Evolutionary conservation across 2,888 invertebrate genomes (phyloP).

Genomic region (Caenorhabditis plicata): DNA sequence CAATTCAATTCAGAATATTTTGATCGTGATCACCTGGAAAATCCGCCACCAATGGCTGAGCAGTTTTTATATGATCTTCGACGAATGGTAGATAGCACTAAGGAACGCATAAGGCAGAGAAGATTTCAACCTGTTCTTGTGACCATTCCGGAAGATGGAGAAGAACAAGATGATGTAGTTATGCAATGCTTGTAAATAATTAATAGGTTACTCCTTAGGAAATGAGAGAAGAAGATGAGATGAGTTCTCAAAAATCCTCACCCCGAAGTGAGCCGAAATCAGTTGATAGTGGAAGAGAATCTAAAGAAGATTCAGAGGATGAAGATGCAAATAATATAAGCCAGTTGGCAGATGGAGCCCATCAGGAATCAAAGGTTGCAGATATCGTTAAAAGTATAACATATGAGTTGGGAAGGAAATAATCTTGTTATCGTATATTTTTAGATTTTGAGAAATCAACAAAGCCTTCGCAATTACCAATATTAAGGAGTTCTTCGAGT

Average conservation of each 20-base stretch:
- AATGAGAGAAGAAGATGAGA: conserved; percentile 1
- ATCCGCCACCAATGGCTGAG: conserved; percentile 85
- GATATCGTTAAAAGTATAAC: conserved; percentile 16
- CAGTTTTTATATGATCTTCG: conserved; percentile 80
- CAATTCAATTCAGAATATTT: conserved; percentile 81
- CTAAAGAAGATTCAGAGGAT: conserved; percentile 16
- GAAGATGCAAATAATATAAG: conserved; percentile 12
- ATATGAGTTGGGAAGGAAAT: no score
- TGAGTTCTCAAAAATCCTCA: conserved; percentile 5
- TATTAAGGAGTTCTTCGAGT: conserved; percentile 15
- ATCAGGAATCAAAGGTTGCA: conserved; percentile 7
- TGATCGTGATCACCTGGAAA: conserved; percentile 81
- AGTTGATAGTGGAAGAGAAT: conserved; percentile 38
- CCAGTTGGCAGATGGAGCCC: no score
- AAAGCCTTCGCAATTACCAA: conserved; percentile 30
- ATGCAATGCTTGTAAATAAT: background rate
- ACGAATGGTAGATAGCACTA: conserved; percentile 34
- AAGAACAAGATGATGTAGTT: background rate
- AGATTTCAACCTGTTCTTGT: conserved; percentile 43
- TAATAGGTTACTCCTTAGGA: no score
- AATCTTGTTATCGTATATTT: background rate
- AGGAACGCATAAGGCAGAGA: conserved; percentile 47
- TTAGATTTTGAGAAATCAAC: conserved; percentile 20
- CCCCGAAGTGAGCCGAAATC: conserved; percentile 25
- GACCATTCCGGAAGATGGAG: conserved; percentile 37